Evolutionary conservation across 2,113 vertebrate genomes (phyloP).

Genomic region (Puma concolor): DNA sequence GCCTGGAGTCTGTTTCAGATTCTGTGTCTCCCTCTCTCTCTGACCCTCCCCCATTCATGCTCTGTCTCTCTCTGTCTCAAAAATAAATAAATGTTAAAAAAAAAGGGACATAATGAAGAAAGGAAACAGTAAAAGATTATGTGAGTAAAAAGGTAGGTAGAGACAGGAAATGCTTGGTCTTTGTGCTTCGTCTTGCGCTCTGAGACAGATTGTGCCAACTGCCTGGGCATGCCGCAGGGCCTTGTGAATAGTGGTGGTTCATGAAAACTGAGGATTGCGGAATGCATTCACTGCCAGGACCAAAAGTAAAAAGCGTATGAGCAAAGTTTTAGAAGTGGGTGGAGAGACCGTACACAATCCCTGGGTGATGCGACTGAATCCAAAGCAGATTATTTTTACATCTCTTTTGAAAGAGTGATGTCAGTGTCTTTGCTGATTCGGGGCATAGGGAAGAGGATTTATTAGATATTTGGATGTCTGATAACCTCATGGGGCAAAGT

Average conservation of each 20-base stretch:
- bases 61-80: too few relatives aligned
- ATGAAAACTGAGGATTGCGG: background rate
- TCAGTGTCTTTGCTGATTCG: background rate
- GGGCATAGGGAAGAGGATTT: background rate
- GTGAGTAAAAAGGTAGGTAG: background rate
- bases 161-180: background rate
- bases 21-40: too few relatives aligned
- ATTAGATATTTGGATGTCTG: background rate
- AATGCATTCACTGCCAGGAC: background rate
- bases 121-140: background rate
- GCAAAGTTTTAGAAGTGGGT: background rate
- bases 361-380: background rate
- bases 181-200: background rate
- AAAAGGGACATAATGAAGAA: background rate
- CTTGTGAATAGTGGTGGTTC: background rate
- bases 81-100: too few relatives aligned
- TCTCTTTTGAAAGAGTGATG: background rate
- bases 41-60: too few relatives aligned
- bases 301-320: background rate
- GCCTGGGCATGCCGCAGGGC: background rate
- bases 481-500: background rate
- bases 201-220: background rate
- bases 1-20: too few relatives aligned
- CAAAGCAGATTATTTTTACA: background rate
- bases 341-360: background rate